Percentiles rank a stretch among this genome's conserved stretches.
phyloP scores from a whole-genome alignment of 2,113 vertebrate genomes.

The Acanthisitta chloris region DNA sequence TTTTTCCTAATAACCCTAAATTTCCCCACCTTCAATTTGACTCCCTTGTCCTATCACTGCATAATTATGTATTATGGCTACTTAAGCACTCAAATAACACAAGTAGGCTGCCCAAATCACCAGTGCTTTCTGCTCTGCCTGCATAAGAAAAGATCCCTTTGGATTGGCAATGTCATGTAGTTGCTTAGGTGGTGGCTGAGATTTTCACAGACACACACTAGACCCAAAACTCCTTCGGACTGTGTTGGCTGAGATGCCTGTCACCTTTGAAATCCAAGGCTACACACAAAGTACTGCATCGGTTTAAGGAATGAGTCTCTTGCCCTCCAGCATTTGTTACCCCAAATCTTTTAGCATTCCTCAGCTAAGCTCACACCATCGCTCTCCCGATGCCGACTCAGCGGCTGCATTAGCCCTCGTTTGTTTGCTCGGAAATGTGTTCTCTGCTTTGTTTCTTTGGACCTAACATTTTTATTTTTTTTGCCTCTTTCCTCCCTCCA shows the following conservation, averaged over 20 bases:
- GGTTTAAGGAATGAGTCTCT: neutral
- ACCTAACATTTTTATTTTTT: neutral
- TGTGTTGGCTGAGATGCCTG: neutral
- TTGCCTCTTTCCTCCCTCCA: slow-evolving; percentile 42
- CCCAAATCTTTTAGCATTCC: neutral
- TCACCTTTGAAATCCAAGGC: neutral
- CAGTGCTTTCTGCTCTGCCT: neutral
- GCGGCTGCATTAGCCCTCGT: slow-evolving; percentile 3
- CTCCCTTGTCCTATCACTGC: too few species aligned
- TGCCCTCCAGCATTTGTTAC: neutral
- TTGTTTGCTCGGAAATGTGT: slow-evolving; percentile 4
- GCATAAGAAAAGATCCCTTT: neutral
- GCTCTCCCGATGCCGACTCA: slow-evolving; percentile 24
- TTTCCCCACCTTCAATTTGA: too few species aligned
- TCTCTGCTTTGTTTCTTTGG: slow-evolving; percentile 21
- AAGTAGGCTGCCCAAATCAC: neutral
- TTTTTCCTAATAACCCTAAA: too few species aligned
- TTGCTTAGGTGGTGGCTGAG: neutral
- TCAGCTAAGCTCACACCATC: neutral
- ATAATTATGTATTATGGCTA: accelerated
- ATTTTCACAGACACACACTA: neutral
- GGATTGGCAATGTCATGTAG: accelerated
- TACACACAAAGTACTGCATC: neutral
- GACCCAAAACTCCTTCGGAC: neutral
- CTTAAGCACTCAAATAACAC: neutral